Evolutionary conservation across 2,797 vertebrate genomes (phyloP), one percentile per base, ranked within the genome.

Genomic region (Smutsia temminckii): DNA sequence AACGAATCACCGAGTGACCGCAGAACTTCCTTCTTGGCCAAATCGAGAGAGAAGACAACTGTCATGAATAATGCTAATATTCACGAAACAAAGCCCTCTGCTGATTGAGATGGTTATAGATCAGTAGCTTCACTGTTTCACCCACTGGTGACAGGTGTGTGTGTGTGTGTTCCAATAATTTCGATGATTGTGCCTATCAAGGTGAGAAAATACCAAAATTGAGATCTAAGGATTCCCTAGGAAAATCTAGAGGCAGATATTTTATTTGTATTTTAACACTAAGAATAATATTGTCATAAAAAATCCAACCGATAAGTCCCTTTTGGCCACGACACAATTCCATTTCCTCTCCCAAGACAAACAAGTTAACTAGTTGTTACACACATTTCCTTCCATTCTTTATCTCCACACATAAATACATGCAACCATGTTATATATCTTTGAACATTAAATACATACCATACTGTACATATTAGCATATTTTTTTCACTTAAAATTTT

Each of bases 141-240:
- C 17, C 32, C 16, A 32, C 6, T 80, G 49, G 46, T 69, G 6
- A 6, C 49, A 55, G 59, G 32, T 2, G 34, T 6, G 59, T 46
- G 21, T 64, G 34, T 11, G 29, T 77, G 13, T 14, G 25, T 8
- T 55, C 86, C 16, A 84, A 75, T 88, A 92, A 83, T 92, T 92
- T 78, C 69, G 29, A 80, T 71, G 32, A 95, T 81, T 87, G 49
- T 93, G 37, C 16, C 40, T 10, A 87, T 61, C 5, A 25, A 61
- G 13, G 32, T 75, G 8, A 96, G 40, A 92, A 95, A 93, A 94
- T 92, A 93, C 29, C 5, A 95, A 95, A 93, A 71, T 34, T 93
- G 69, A 94, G 7, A 42, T 63, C 46, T 87, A 92, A 68, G 68
- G 59, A 37, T 90, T 92, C 49, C 72, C 61, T 77, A 71, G 66